These are phyloP conservation scores for Allobates femoralis DNA, from an alignment of 2,797 vertebrate genomes.

Conservation along the genomic window DNA sequence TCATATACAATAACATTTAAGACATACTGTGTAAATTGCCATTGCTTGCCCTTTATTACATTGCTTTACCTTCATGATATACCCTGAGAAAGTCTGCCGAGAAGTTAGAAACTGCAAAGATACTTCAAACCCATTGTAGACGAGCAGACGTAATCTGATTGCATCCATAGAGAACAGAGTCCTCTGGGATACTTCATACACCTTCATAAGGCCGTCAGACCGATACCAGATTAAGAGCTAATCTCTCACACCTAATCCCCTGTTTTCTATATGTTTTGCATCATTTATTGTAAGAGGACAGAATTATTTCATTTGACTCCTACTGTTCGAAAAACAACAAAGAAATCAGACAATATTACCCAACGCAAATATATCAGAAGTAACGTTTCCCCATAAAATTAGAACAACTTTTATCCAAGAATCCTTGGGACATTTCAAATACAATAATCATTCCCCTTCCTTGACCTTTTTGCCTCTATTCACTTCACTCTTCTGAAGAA, in stretches of 20 bases:
- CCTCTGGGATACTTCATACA: constrained; percentile 12
- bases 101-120: constrained; percentile 28
- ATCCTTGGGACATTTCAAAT: neutral
- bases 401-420: neutral
- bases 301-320: neutral
- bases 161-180: neutral
- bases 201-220: constrained; percentile 19
- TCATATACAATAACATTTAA: constrained; percentile 50
- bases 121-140: constrained; percentile 17
- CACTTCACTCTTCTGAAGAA: neutral
- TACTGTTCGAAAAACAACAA: neutral
- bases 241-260: neutral
- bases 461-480: neutral
- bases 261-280: neutral
- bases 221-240: neutral
- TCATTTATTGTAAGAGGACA: neutral
- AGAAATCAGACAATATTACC: neutral
- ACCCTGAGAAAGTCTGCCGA: constrained; percentile 70
- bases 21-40: constrained; percentile 43
- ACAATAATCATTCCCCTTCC: neutral
- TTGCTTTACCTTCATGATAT: constrained; percentile 50
- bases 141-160: neutral
- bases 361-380: neutral
- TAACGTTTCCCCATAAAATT: neutral
- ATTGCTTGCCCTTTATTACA: constrained; percentile 45